A percentile compares a stretch with the other conserved stretches of the same genome.
These are phyloP conservation scores for Peromyscus nudipes DNA, from an alignment of 2,797 vertebrate genomes.

Conservation along the genomic window DNA sequence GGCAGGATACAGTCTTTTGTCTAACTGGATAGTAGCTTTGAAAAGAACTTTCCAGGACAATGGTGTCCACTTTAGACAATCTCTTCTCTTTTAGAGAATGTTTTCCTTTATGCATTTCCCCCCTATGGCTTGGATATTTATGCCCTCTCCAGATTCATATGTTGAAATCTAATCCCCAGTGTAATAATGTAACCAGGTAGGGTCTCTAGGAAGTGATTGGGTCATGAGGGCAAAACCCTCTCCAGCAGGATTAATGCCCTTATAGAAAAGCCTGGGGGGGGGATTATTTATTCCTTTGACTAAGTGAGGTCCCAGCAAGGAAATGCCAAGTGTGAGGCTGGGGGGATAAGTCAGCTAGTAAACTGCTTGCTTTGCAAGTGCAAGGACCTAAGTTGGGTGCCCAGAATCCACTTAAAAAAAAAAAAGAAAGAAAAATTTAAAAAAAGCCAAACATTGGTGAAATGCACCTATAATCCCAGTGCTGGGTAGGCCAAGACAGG, in stretches of 20 bases:
- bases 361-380: neutral
- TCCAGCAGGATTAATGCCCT: neutral
- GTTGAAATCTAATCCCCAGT: neutral
- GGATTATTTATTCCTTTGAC: neutral
- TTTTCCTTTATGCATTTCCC: constrained; percentile 5
- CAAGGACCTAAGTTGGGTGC: neutral
- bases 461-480: neutral
- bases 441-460: neutral
- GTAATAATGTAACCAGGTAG: neutral
- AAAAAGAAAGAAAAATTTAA: rapidly evolving
- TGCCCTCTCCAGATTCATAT: neutral
- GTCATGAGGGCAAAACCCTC: neutral
- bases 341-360: neutral
- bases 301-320: neutral
- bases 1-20: neutral
- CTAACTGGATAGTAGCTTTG: constrained; percentile 24
- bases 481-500: neutral
- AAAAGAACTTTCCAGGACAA: constrained; percentile 26
- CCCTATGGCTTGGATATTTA: neutral
- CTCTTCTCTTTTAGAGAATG: constrained; percentile 32
- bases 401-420: neutral
- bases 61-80: neutral
- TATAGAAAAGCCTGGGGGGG: neutral
- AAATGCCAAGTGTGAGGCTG: neutral
- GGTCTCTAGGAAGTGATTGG: neutral